Conservation (phyloP, 2,113 vertebrate genomes). For the Pachycephala philippinensis region DNA sequence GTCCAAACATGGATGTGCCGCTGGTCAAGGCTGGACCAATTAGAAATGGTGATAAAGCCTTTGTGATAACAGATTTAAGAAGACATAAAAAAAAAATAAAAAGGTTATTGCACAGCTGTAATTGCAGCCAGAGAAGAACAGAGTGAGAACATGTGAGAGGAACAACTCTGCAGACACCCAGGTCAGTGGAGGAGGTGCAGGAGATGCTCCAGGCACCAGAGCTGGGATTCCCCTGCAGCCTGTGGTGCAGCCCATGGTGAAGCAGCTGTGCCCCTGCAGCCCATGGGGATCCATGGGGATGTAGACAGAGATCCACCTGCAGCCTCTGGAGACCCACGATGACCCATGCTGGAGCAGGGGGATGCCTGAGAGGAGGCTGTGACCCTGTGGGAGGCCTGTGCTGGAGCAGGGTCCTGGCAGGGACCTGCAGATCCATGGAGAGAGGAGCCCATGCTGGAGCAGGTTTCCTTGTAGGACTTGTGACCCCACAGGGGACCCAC, state of each 20-base stretch:
- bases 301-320: too few relatives aligned
- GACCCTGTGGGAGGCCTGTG: not conserved
- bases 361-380: not conserved
- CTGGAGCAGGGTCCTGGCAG: not conserved
- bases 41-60: not conserved
- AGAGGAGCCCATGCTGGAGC: rapidly evolving
- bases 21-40: not conserved
- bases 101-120: not conserved
- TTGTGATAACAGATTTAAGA: not conserved
- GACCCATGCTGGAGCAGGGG: not conserved
- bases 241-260: rapidly evolving
- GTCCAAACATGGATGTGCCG: not conserved
- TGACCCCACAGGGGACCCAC: rapidly evolving
- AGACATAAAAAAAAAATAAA: too few relatives aligned
- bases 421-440: not conserved
- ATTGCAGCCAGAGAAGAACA: not conserved
- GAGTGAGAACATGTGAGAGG: not conserved
- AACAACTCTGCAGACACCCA: rapidly evolving
- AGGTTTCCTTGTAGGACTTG: not conserved
- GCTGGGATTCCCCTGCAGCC: not conserved
- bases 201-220: not conserved
- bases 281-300: rapidly evolving
- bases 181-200: rapidly evolving
- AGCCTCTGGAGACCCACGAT: not conserved
- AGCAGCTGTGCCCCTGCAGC: not conserved